A percentile compares a stretch with the other conserved stretches of the same genome.
These are phyloP conservation scores for Cheilosia pagana DNA, from an alignment of 2,888 invertebrate species.

Conservation along the genomic window DNA sequence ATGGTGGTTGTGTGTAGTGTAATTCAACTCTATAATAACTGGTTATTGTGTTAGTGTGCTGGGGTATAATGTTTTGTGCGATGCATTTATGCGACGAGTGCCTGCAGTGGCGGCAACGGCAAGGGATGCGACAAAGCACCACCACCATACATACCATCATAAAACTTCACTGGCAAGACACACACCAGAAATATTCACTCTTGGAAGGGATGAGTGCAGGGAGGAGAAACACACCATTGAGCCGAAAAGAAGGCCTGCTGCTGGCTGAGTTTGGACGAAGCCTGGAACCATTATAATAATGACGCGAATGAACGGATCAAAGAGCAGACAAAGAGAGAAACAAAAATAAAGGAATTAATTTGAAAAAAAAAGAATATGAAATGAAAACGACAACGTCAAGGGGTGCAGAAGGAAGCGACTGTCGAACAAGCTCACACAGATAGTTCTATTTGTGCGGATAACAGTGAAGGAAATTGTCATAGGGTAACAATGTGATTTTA, in stretches of 20 bases:
- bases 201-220: constrained; percentile 56
- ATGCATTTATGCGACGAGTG: constrained; percentile 47
- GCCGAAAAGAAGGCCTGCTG: constrained; percentile 67
- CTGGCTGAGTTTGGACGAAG: constrained; percentile 59
- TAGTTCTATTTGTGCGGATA: constrained; percentile 52
- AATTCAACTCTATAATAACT: constrained; percentile 67
- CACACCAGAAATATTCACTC: constrained; percentile 14
- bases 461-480: constrained; percentile 59
- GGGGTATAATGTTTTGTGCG: constrained; percentile 4
- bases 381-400: constrained; percentile 20
- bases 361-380: constrained; percentile 15
- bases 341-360: constrained; percentile 67
- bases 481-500: constrained; percentile 9
- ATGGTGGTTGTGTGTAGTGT: constrained; percentile 43
- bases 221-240: constrained; percentile 59
- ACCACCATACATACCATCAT: constrained; percentile 50
- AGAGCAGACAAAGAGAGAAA: constrained; percentile 46
- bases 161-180: constrained; percentile 9
- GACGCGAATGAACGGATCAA: constrained; percentile 71
- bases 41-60: constrained; percentile 71
- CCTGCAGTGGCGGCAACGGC: constrained; percentile 44
- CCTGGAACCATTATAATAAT: constrained; percentile 68
- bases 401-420: constrained; percentile 26
- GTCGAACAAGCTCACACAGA: constrained; percentile 39
- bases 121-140: constrained; percentile 72